Evolutionary conservation across 2,113 vertebrate species (phyloP).

Genomic region (Fregata magnificens): DNA sequence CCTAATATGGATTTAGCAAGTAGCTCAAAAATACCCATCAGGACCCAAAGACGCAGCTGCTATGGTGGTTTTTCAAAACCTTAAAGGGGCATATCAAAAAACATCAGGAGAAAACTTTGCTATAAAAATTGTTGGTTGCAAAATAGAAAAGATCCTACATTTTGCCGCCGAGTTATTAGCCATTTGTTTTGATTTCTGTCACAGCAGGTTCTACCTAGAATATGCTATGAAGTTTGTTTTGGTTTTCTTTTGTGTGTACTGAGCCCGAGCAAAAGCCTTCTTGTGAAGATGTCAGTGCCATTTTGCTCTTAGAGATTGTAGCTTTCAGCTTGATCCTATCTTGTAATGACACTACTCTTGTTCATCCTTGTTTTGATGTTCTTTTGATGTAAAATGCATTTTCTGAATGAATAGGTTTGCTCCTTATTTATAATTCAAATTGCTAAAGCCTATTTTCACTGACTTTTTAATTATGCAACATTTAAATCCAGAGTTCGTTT

Average conservation of each 20-base stretch:
- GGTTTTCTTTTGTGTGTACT: background rate
- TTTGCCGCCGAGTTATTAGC: background rate
- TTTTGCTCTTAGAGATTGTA: conserved; percentile 23
- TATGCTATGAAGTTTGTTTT: background rate
- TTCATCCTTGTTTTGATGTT: conserved; percentile 17
- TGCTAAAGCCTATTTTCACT: background rate
- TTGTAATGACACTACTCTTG: background rate
- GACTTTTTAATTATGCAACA: background rate
- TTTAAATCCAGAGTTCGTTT: conserved; percentile 14
- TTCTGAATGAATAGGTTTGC: background rate
- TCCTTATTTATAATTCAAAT: conserved; percentile 15
- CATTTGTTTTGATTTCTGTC: conserved; percentile 11
- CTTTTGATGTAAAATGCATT: conserved; percentile 8
- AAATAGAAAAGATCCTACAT: background rate
- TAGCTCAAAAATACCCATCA: conserved; percentile 46
- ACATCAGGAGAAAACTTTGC: background rate
- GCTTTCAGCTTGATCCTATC: conserved; percentile 12
- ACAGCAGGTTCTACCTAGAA: background rate
- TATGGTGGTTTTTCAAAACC: background rate
- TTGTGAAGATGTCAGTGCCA: background rate
- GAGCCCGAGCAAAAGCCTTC: background rate
- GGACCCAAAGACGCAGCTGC: background rate
- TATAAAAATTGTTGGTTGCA: background rate
- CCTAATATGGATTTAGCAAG: conserved; percentile 59
- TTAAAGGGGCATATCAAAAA: background rate